Conservation (phyloP, 2,888 invertebrate genomes). For the Machimus atricapillus region DNA sequence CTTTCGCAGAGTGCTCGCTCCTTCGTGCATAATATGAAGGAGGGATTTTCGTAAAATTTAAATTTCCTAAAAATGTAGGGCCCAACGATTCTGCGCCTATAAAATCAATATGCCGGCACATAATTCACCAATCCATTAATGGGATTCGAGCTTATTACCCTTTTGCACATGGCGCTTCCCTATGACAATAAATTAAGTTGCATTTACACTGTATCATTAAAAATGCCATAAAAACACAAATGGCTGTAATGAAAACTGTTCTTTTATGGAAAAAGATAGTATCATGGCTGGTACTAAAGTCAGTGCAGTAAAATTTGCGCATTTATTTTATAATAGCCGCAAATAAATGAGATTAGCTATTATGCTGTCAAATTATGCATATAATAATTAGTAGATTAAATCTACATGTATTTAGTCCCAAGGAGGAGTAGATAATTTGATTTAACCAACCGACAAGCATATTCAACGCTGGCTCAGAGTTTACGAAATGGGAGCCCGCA, state of each 20-base stretch:
- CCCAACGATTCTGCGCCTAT: neutral
- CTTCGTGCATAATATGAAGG: neutral
- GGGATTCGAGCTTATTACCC: slow-evolving; percentile 20
- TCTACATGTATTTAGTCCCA: slow-evolving; percentile 9
- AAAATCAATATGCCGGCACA: neutral
- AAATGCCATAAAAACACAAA: slow-evolving; percentile 21
- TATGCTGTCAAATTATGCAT: slow-evolving; percentile 25
- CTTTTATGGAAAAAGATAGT: slow-evolving; percentile 23
- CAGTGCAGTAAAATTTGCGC: slow-evolving; percentile 6
- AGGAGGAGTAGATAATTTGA: neutral
- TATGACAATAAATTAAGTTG: slow-evolving; percentile 27
- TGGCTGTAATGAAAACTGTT: slow-evolving; percentile 14
- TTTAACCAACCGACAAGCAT: neutral
- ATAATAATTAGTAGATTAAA: slow-evolving; percentile 27
- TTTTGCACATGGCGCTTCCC: slow-evolving; percentile 7
- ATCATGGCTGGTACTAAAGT: neutral
- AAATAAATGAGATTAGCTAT: slow-evolving; percentile 32
- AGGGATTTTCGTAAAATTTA: neutral
- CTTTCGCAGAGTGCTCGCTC: neutral
- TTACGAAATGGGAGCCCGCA: neutral
- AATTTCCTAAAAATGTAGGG: neutral
- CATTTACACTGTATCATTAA: slow-evolving; percentile 27
- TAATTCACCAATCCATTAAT: slow-evolving; percentile 23
- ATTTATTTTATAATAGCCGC: slow-evolving; percentile 13
- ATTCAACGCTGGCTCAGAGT: neutral